Conservation (phyloP, 2,113 vertebrate genomes). For the Ptyas mucosa region DNA sequence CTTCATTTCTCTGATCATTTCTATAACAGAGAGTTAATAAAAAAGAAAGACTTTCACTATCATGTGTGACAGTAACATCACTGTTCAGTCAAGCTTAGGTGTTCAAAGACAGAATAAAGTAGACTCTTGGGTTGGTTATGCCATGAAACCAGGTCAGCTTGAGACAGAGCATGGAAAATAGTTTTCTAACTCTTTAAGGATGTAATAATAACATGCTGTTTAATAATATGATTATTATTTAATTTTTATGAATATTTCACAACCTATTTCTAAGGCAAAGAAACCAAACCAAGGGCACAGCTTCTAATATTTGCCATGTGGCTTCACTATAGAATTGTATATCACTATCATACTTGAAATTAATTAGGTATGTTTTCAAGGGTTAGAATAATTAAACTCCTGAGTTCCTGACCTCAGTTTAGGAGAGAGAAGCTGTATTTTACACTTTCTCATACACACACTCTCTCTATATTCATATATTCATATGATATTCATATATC, state of each 20-base stretch:
- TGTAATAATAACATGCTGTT: neutral
- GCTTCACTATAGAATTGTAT: neutral
- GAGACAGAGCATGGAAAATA: neutral
- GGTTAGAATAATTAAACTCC: neutral
- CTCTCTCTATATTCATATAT: neutral
- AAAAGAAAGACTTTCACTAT: constrained; percentile 12
- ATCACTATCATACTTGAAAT: neutral
- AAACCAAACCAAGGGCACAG: neutral
- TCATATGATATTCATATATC: too few relatives aligned
- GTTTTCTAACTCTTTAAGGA: neutral
- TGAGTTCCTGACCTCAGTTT: neutral
- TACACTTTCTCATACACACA: neutral
- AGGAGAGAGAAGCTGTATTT: neutral
- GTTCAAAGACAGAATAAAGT: neutral
- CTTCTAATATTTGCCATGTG: neutral
- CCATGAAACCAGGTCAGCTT: neutral
- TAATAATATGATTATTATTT: neutral
- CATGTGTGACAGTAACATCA: neutral
- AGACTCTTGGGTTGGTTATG: neutral
- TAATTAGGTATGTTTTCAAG: neutral
- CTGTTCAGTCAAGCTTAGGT: neutral
- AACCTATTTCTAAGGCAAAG: neutral
- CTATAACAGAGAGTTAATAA: neutral
- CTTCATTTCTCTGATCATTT: constrained; percentile 1
- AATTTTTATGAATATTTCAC: neutral